Base-by-base conservation (phyloP, 2,797 vertebrate species). In the Hipposideros larvatus region DNA sequence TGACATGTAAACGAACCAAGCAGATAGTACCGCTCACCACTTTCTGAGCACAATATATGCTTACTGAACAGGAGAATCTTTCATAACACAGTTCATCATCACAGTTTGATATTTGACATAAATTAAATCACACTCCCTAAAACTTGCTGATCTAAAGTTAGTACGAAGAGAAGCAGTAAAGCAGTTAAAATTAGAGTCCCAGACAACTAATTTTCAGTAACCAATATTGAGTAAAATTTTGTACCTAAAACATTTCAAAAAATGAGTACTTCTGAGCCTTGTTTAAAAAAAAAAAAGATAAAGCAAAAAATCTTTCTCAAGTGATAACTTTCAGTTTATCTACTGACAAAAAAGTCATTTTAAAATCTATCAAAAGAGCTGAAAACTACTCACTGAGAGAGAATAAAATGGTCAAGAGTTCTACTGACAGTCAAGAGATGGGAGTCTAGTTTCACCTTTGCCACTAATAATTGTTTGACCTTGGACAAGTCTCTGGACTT, bases 401-500 rank as follows among this genome's bases (percentile, higher is more conserved):
- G 43, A 96, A 16, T 46, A 82, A 87, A 85, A 83, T 34, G 61
- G 65, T 88, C 51, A 11, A 41, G 48, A 88, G 31, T 31, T 80
- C 73, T 79, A 7, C 79, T 51, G 53, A 90, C 63, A 87, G 14
- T 59, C 28, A 74, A 15, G 41, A 61, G 55, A 96, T 66, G 14
- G 22, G 77, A 87, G 68, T 88, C 66, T 24, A 88, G 57, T 89
- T 88, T 91, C 59, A 53, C 68, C 88, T 97, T 43, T 88, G 80
- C 61, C 70, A 80, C 79, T 73, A 91, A 78, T 26, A 82, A 86
- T 24, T 94, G 66, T 79, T 59, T 91, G 65, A 90, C 94, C 92
- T 97, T 84, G 70, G 41, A 96, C 41, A 75, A 92, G 43, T 95
- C 78, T 93, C 61, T 71, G 59, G 57, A 71, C 85, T 94, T 97